Percentiles rank a stretch among this genome's conserved stretches.
Evolutionary conservation across 2,888 invertebrate genomes (phyloP).

Genomic region (Drosophila engyochracea): DNA sequence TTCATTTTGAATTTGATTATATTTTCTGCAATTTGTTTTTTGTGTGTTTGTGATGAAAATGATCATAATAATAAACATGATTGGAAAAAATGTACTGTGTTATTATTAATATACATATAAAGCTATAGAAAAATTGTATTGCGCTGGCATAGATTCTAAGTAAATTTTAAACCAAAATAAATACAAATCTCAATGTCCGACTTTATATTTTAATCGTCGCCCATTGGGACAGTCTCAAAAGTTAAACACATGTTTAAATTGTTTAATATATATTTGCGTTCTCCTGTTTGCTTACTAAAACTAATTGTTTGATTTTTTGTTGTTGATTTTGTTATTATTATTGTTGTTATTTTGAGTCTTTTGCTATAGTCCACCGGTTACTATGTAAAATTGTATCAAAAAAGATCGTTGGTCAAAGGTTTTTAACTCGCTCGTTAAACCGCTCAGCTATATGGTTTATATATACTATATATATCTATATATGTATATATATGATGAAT

Average conservation of each 20-base stretch:
- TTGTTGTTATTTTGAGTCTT: conserved; percentile 21
- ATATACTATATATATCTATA: conserved; percentile 15
- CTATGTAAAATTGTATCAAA: conserved; percentile 64
- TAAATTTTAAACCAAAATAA: conserved; percentile 39
- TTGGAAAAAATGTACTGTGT: conserved; percentile 28
- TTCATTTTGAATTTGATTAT: conserved; percentile 25
- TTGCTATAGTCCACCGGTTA: conserved; percentile 30
- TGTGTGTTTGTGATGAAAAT: conserved; percentile 4
- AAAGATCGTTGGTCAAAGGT: conserved; percentile 61
- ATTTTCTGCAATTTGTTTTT: background rate
- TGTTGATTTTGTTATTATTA: conserved; percentile 15
- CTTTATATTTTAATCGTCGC: conserved; percentile 46
- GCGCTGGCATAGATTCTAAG: conserved; percentile 25
- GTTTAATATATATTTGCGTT: conserved; percentile 30
- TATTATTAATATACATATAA: conserved; percentile 76
- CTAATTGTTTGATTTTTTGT: conserved; percentile 42
- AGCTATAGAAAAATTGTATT: conserved; percentile 70
- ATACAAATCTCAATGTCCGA: conserved; percentile 18
- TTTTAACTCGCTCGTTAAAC: conserved; percentile 21
- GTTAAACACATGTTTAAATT: conserved; percentile 48
- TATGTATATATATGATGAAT: conserved; percentile 30
- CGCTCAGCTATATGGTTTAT: conserved; percentile 50
- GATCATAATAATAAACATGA: conserved; percentile 11
- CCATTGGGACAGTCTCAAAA: conserved; percentile 65
- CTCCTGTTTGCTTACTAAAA: conserved; percentile 38